Evolutionary conservation across 2,113 vertebrate genomes (phyloP).

Genomic region (Spilogale gracilis): DNA sequence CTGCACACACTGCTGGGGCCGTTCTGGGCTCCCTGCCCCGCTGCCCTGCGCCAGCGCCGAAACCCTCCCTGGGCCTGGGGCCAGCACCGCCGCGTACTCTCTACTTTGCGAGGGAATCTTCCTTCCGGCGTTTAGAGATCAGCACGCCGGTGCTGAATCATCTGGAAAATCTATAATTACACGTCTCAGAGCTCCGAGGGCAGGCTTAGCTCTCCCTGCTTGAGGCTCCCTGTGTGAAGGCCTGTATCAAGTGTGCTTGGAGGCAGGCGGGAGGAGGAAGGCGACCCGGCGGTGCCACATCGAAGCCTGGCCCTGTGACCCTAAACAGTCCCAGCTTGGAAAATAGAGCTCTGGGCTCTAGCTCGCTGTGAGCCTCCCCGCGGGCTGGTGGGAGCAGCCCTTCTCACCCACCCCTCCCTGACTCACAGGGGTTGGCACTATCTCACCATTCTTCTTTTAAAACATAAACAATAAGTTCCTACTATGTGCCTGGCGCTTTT

Average conservation of each 20-base stretch:
- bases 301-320: background rate
- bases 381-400: background rate
- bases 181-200: background rate
- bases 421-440: background rate
- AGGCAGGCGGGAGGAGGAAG: background rate
- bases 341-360: background rate
- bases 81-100: fast-evolving
- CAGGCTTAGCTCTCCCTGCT: background rate
- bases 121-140: background rate
- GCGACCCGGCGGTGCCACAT: background rate
- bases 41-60: background rate
- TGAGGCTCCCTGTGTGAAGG: background rate
- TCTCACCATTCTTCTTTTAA: background rate
- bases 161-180: conserved; percentile 23
- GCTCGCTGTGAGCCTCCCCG: fast-evolving
- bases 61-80: background rate
- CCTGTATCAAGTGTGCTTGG: background rate
- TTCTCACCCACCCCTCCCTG: background rate
- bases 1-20: fast-evolving
- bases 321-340: background rate
- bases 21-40: background rate
- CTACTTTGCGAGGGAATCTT: background rate
- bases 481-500: background rate
- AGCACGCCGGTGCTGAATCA: background rate
- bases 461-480: background rate